Conservation (phyloP, 2,888 invertebrate genomes). For the Zonitis immaculata region DNA sequence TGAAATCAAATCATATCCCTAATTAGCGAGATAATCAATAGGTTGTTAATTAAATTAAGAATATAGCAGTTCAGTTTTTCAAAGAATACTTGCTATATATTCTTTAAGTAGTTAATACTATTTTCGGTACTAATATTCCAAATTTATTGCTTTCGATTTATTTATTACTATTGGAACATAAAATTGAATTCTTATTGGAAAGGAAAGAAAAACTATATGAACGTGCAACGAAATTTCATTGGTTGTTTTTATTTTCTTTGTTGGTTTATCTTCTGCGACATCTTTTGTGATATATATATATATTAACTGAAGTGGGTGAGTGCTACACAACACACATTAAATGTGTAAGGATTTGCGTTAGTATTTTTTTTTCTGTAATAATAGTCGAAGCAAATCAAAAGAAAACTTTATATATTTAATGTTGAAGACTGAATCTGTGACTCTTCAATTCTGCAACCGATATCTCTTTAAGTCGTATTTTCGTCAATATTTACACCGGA, state of each 20-base stretch:
- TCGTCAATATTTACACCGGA: no score
- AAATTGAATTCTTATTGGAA: background rate
- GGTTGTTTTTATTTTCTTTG: constrained; percentile 7
- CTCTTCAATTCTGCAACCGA: no score
- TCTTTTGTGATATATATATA: constrained; percentile 19
- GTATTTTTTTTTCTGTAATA: constrained; percentile 12
- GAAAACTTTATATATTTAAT: background rate
- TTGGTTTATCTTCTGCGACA: constrained; percentile 16
- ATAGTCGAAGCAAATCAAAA: background rate
- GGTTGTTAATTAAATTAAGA: no score
- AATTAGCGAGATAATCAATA: no score
- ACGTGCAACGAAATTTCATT: background rate
- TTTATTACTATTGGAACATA: background rate
- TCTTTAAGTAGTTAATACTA: no score
- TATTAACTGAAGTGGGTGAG: constrained; percentile 13
- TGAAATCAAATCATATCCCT: no score
- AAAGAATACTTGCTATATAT: no score
- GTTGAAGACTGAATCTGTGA: constrained; percentile 2
- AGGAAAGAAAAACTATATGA: background rate
- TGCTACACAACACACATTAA: constrained; percentile 12
- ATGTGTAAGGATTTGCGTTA: constrained; percentile 10
- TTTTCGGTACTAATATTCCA: no score
- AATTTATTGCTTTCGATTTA: background rate
- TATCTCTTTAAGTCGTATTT: no score
- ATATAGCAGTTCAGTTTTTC: no score